phyloP scores from a whole-genome alignment of 2,888 invertebrate species.

The Chloroclysta siterata region DNA sequence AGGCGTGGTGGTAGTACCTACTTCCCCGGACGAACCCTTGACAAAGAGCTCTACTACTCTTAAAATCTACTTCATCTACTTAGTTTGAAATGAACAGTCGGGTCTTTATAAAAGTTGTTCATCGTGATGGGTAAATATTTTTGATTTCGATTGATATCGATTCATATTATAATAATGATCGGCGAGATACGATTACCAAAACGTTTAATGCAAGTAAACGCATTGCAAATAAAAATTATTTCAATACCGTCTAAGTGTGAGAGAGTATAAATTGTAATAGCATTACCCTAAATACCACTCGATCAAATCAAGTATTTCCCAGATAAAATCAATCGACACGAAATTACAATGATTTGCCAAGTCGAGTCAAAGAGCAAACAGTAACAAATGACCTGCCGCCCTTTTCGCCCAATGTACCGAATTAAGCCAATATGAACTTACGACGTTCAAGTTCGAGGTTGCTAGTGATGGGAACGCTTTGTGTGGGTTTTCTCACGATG shows the following conservation, averaged over 20 bases:
- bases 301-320: background rate
- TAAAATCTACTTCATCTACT: too few species aligned
- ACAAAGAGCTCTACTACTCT: too few species aligned
- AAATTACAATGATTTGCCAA: constrained; percentile 44
- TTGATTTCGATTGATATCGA: too few species aligned
- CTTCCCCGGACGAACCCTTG: too few species aligned
- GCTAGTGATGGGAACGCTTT: constrained; percentile 33
- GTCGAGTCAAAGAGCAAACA: constrained; percentile 51
- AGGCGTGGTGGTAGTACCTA: too few species aligned
- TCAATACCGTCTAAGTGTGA: background rate
- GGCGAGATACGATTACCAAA: too few species aligned
- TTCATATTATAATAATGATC: too few species aligned
- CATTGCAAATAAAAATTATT: background rate
- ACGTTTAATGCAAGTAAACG: too few species aligned
- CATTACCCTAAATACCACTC: constrained; percentile 4
- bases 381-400: constrained; percentile 47
- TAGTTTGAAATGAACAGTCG: too few species aligned
- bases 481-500: constrained; percentile 32
- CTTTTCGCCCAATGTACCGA: constrained; percentile 50
- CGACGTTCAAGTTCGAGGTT: constrained; percentile 46
- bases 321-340: constrained; percentile 29
- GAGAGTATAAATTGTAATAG: background rate
- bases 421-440: constrained; percentile 56
- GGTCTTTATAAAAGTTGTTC: too few species aligned
- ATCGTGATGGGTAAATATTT: too few species aligned